Percentiles rank a stretch among this genome's conserved stretches.
Conservation (phyloP, 2,797 vertebrate species). For the Xerus rutilus region DNA sequence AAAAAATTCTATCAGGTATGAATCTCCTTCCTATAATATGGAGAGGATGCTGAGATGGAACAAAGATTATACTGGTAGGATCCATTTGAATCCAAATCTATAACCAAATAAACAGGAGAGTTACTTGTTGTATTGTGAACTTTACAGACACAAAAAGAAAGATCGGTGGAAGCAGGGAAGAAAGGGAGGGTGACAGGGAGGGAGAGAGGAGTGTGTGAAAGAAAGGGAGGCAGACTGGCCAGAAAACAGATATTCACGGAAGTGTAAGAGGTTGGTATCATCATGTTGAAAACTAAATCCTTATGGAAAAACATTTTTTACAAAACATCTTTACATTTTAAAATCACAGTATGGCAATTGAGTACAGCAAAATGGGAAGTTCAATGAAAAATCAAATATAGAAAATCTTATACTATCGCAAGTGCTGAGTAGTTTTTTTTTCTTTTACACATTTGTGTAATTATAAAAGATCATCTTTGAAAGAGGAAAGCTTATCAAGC, state of each 20-base stretch:
- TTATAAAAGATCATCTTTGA: conserved; percentile 23
- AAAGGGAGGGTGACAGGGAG: neutral
- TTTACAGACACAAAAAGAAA: neutral
- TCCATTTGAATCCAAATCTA: neutral
- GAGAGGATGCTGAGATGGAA: neutral
- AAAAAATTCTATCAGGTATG: neutral
- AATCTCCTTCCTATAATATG: neutral
- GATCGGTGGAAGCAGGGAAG: neutral
- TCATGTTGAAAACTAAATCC: neutral
- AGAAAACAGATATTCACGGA: neutral
- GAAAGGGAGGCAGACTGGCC: neutral
- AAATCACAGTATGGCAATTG: neutral
- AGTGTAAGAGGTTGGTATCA: neutral
- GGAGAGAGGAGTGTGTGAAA: no score
- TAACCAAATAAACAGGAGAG: neutral
- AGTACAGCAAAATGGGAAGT: conserved; percentile 2
- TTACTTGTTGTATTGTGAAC: neutral
- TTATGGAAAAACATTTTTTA: neutral
- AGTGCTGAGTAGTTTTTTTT: neutral
- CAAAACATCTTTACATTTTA: neutral
- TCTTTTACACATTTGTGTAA: neutral
- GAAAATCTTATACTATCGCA: neutral
- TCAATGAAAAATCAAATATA: neutral
- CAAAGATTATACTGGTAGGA: neutral
- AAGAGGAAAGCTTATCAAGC: neutral